phyloP scores from a whole-genome alignment of 2,797 vertebrate species.

The Chaetodon trifasciatus region DNA sequence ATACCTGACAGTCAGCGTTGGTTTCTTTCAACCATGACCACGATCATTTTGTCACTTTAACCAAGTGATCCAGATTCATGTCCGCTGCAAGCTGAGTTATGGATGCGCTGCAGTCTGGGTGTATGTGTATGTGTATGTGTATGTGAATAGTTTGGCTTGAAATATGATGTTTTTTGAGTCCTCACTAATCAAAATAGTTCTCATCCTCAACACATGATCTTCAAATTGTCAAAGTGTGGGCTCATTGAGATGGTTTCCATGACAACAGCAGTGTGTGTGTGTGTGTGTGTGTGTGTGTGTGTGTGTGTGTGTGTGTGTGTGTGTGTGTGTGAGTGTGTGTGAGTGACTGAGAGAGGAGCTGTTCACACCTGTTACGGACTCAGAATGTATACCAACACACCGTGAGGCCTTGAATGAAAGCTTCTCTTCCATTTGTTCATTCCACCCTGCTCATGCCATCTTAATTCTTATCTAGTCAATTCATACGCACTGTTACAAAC shows the following conservation, averaged over 20 bases:
- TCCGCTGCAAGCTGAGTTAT: neutral
- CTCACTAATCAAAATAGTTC: neutral
- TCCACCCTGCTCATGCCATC: neutral
- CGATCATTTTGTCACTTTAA: neutral
- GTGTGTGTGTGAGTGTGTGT: constrained; percentile 18
- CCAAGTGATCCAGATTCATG: neutral
- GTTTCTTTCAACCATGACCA: neutral
- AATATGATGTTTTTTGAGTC: neutral
- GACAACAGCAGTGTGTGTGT: constrained; percentile 68
- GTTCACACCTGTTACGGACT: constrained; percentile 59
- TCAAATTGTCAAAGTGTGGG: constrained; percentile 62
- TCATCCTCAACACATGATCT: constrained; percentile 29
- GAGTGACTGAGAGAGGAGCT: constrained; percentile 18
- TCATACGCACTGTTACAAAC: neutral
- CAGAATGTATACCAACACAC: constrained; percentile 41
- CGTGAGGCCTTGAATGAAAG: constrained; percentile 9
- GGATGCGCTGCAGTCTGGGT: neutral
- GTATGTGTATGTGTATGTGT: too few species aligned
- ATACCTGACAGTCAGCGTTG: neutral
- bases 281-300: constrained; percentile 17
- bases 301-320: constrained; percentile 7
- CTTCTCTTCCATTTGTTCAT: constrained; percentile 7
- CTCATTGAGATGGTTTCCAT: constrained; percentile 71
- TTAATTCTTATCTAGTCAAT: neutral
- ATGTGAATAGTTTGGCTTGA: neutral